phyloP scores from a whole-genome alignment of 2,888 invertebrate genomes.

The Oithona nana region DNA sequence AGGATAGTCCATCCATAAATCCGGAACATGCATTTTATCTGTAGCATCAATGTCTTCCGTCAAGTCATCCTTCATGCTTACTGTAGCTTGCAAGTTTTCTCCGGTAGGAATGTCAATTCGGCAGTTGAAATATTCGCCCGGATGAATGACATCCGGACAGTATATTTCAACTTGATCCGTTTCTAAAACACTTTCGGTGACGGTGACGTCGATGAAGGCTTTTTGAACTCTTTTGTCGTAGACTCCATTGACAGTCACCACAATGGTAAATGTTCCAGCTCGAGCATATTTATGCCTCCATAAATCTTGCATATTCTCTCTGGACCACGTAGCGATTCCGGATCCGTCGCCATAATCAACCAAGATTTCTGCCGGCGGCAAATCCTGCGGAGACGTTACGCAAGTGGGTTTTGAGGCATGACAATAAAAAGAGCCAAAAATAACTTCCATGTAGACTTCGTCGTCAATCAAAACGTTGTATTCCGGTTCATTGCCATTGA shows the following conservation, averaged over 20 bases:
- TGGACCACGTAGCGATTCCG: background rate
- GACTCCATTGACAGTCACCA: background rate
- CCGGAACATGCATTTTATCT: background rate
- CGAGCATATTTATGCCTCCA: background rate
- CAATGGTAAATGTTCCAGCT: background rate
- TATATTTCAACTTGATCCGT: background rate
- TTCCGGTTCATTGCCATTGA: background rate
- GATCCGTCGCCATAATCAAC: slow-evolving; percentile 14
- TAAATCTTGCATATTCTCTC: background rate
- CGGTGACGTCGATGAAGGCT: background rate
- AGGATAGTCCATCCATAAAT: background rate
- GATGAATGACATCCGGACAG: slow-evolving; percentile 8
- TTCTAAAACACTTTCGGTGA: background rate
- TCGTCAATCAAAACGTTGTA: background rate
- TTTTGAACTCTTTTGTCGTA: background rate
- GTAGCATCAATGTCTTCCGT: background rate
- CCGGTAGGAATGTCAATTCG: background rate
- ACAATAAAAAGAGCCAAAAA: background rate
- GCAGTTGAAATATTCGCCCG: slow-evolving; percentile 10
- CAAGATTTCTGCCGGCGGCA: background rate
- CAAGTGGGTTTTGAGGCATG: background rate
- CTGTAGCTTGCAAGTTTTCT: background rate
- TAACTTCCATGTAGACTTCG: background rate
- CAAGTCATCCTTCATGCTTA: slow-evolving; percentile 2
- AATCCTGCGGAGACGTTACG: background rate